Conservation (phyloP, 1,140 invertebrate genomes). For the Pseudomyrmex gracilis region DNA sequence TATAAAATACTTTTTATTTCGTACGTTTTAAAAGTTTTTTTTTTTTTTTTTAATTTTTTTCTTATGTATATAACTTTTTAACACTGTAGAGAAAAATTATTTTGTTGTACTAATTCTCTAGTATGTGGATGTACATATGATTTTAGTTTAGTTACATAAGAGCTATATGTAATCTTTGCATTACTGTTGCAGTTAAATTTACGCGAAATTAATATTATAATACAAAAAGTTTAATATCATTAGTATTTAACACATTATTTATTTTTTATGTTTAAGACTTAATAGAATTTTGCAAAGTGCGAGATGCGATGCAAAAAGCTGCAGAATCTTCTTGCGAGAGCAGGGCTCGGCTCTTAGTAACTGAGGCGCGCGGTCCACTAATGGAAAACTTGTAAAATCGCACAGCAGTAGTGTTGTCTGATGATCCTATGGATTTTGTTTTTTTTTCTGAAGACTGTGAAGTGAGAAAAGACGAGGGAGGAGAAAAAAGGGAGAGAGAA, state of each 20-base stretch:
- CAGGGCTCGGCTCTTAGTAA: constrained; percentile 9
- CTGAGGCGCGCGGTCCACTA: background rate
- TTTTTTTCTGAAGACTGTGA: constrained; percentile 41
- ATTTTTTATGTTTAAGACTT: constrained; percentile 35
- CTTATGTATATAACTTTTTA: constrained; percentile 23
- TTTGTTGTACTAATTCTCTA: constrained; percentile 14
- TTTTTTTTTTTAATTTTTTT: too few relatives aligned
- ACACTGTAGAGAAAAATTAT: background rate
- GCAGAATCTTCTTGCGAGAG: constrained; percentile 39
- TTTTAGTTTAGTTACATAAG: background rate
- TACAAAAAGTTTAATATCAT: background rate
- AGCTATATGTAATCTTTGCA: constrained; percentile 15
- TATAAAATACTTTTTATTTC: constrained; percentile 11
- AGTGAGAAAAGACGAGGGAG: constrained; percentile 15
- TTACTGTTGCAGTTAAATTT: constrained; percentile 7
- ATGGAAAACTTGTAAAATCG: constrained; percentile 40
- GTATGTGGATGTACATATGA: background rate
- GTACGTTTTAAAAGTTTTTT: too few relatives aligned
- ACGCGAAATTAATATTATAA: constrained; percentile 17
- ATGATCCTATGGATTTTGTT: constrained; percentile 36
- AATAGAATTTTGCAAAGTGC: constrained; percentile 12
- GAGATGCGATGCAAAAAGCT: constrained; percentile 42
- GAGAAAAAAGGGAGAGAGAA: constrained; percentile 38
- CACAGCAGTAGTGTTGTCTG: constrained; percentile 43
- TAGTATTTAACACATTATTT: constrained; percentile 32